phyloP scores from a whole-genome alignment of 2,113 vertebrate genomes.

The Cynocephalus volans region DNA sequence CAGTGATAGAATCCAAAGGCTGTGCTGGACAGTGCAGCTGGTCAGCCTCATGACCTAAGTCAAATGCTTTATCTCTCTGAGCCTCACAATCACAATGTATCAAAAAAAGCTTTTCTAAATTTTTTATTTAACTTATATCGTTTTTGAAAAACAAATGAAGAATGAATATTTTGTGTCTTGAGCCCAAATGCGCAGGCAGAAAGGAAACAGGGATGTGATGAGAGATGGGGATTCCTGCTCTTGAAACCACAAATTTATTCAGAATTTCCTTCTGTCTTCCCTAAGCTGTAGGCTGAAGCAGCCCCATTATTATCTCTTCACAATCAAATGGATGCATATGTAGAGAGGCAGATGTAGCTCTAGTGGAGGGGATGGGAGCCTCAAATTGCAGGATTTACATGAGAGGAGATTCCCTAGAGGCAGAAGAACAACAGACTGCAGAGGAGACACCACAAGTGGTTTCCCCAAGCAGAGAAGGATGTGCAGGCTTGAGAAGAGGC shows the following conservation, averaged over 20 bases:
- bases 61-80: background rate
- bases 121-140: background rate
- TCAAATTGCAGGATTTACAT: conserved; percentile 83
- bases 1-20: background rate
- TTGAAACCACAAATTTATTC: conserved; percentile 8
- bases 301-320: conserved; percentile 56
- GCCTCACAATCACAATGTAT: background rate
- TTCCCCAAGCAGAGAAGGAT: background rate
- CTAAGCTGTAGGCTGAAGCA: conserved; percentile 29
- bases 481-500: background rate
- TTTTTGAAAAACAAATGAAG: background rate
- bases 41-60: too few species aligned
- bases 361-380: conserved; percentile 61
- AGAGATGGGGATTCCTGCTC: background rate
- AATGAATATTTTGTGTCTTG: background rate
- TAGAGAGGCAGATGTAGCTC: conserved; percentile 72
- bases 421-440: conserved; percentile 40
- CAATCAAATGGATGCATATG: conserved; percentile 60
- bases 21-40: background rate
- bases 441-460: background rate
- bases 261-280: background rate
- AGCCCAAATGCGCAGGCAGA: conserved; percentile 29
- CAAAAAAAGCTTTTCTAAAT: background rate
- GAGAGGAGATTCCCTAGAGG: conserved; percentile 79
- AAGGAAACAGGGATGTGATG: background rate